Base-by-base conservation (phyloP, 2,888 invertebrate genomes). In the Willowsia nigromaculata region DNA sequence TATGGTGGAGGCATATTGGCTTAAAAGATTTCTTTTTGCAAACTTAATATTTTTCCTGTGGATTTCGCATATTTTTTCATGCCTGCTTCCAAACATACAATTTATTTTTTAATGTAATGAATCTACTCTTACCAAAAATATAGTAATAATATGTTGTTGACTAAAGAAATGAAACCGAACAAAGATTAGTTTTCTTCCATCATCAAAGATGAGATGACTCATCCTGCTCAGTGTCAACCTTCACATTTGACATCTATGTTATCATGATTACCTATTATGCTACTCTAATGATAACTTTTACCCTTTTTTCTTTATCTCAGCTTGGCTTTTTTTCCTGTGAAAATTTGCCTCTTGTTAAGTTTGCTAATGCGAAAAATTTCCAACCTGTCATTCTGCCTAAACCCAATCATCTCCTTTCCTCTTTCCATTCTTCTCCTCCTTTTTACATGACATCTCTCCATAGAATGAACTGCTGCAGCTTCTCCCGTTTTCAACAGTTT, bases 381-480 rank as follows among this genome's bases (percentile, higher is more conserved):
- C 90, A 86, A 90, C 86, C 89, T 91, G 91, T 91, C 90, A 90
- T 91, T 71, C 22, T 71, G 3, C 62, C n/a, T 62, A 62, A 71
- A 43, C 40, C 71, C 71, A 43, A 86, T 85, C 89, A 91, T 86
- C 89, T 78, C 81, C 80, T 91, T 88, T 90, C 88, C 25, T 43
- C 25, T 43, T 9, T 82, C 15, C 11, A 27, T 22, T 82, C 65
- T n/a, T 47, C 27, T 33, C 40, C 25, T 22, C 62, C 18, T 30
- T 18, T 18, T n/a, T 2, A 56, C 27, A 18, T 18, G 62, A 62
- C 27, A 30, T 9, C 62, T 62, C 13, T 30, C 9, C 18, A 65
- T 11, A n/a, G 18, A 30, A 15, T 65, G 37, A 33, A 7, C 65
- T 65, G 37, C n/a, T 65, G 37, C 30, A n/a, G n/a, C 30, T n/a